phyloP scores from a whole-genome alignment of 2,797 vertebrate species.

The Diglossa cyanea region DNA sequence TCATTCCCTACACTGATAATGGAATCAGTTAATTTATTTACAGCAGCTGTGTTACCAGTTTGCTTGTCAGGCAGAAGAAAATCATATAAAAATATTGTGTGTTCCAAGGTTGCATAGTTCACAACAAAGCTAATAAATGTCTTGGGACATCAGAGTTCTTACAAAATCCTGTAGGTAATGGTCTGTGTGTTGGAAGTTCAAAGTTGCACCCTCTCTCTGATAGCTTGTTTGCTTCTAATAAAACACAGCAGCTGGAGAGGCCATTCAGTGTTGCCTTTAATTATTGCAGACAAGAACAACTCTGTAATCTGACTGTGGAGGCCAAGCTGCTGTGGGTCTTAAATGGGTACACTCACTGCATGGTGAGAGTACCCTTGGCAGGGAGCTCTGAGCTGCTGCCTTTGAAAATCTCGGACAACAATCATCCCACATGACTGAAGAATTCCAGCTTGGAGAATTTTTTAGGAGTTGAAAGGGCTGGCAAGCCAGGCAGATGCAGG shows the following conservation, averaged over 20 bases:
- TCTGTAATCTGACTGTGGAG: constrained; percentile 6
- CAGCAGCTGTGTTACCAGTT: not conserved
- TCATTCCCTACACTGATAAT: not conserved
- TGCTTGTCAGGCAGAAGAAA: not conserved
- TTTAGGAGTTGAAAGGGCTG: not conserved
- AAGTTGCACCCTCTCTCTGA: not conserved
- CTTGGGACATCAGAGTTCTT: not conserved
- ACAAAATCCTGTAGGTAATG: not conserved
- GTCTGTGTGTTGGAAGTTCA: not conserved
- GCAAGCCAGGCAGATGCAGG: not conserved
- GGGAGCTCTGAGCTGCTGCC: not conserved
- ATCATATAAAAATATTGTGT: not conserved
- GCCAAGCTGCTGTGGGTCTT: constrained; percentile 6
- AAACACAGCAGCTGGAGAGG: not conserved
- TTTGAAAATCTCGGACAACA: not conserved
- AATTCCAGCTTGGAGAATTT: constrained; percentile 3
- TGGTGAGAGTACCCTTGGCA: constrained; percentile 15
- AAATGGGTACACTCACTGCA: not conserved
- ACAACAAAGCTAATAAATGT: not conserved
- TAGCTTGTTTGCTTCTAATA: not conserved
- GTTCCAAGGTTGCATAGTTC: not conserved
- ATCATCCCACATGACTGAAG: not conserved
- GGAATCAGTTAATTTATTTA: not conserved
- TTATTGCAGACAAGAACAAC: constrained; percentile 17
- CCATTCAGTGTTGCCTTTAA: constrained; percentile 10